Percentiles rank a stretch among this genome's conserved stretches.
phyloP scores from a whole-genome alignment of 2,888 invertebrate species.

The Hofmannophila pseudospretella region DNA sequence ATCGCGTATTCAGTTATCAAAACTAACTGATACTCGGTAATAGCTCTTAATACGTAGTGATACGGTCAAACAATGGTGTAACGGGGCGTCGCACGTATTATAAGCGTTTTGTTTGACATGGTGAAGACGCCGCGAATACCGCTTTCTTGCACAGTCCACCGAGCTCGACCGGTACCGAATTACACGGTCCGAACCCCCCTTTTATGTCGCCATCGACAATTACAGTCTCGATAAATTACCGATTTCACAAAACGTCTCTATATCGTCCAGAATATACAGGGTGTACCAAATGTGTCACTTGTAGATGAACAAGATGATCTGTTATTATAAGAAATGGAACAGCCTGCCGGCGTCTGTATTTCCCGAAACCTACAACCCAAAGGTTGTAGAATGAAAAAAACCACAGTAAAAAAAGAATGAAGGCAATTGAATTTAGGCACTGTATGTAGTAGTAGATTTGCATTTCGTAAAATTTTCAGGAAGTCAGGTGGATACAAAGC shows the following conservation, averaged over 20 bases:
- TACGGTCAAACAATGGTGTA: constrained; percentile 20
- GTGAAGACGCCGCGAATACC: constrained; percentile 61
- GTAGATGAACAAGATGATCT: no score
- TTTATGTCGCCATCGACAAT: constrained; percentile 66
- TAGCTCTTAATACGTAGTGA: constrained; percentile 6
- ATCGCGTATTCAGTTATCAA: neutral
- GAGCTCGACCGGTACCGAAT: constrained; percentile 70
- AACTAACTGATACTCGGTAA: constrained; percentile 4
- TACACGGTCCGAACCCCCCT: constrained; percentile 61
- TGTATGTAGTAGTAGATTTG: no score
- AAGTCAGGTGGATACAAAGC: no score
- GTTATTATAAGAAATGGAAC: no score
- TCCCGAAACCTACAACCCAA: no score
- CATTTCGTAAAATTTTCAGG: no score
- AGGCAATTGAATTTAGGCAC: no score
- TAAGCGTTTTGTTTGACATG: constrained; percentile 72
- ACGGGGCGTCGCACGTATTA: constrained; percentile 49
- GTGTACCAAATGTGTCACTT: no score
- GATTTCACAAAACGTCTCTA: constrained; percentile 3
- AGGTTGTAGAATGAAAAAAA: no score
- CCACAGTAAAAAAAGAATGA: no score
- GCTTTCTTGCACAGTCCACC: constrained; percentile 72
- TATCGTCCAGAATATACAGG: no score
- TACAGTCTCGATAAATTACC: constrained; percentile 30
- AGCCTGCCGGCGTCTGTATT: no score